These are phyloP conservation scores for Eristalis pertinax DNA, from an alignment of 2,888 invertebrate species.

Conservation along the genomic window DNA sequence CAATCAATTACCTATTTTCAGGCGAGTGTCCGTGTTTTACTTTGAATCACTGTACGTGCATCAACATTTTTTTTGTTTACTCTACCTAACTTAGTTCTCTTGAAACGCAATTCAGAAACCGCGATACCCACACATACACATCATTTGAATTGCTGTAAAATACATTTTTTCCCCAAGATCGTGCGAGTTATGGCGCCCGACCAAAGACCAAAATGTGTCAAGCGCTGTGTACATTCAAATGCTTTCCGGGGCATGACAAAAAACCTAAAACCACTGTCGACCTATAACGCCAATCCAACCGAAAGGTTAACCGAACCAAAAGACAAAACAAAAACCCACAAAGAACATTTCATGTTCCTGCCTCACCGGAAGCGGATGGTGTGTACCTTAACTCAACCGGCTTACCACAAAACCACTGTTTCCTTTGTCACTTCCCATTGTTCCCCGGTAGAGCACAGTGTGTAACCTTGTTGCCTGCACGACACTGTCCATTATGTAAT, in stretches of 20 bases:
- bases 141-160: neutral
- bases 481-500: constrained; percentile 53
- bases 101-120: no score
- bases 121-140: no score
- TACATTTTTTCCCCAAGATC: neutral
- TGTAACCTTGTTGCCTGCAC: constrained; percentile 28
- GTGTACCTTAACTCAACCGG: constrained; percentile 4
- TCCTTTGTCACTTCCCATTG: constrained; percentile 16
- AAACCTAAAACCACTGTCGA: neutral
- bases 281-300: neutral
- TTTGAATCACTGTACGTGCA: no score
- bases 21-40: no score
- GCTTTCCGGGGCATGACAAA: neutral
- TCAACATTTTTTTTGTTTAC: no score
- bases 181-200: neutral
- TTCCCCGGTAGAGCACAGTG: neutral
- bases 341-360: neutral
- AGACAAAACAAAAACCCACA: neutral
- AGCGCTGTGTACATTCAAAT: neutral
- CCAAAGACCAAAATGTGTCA: no score
- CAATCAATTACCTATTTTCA: no score
- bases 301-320: neutral
- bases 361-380: constrained; percentile 21
- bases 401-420: constrained; percentile 4
- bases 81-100: no score